These are phyloP conservation scores for Daubentonia madagascariensis DNA, from an alignment of 2,113 vertebrate genomes.

Conservation along the genomic window DNA sequence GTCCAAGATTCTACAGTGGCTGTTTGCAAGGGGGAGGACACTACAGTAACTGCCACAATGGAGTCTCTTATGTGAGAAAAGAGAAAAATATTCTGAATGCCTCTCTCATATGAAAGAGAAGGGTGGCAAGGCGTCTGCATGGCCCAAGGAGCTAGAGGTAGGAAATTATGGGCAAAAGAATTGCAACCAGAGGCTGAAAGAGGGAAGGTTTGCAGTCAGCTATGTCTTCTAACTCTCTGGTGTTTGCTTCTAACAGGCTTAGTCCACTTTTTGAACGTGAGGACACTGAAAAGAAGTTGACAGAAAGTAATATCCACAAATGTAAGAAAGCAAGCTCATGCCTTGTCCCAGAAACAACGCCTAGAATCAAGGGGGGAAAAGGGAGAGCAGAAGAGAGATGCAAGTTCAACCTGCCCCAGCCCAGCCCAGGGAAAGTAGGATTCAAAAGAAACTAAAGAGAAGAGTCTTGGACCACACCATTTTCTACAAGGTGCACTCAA, in stretches of 20 bases:
- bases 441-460: background rate
- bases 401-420: background rate
- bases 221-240: background rate
- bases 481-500: background rate
- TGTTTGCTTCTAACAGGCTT: background rate
- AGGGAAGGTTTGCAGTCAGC: background rate
- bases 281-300: background rate
- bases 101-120: background rate
- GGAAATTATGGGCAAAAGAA: background rate
- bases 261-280: background rate
- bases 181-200: background rate
- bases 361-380: background rate
- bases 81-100: too few species aligned
- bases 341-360: background rate
- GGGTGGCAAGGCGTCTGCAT: background rate
- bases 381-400: background rate
- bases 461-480: background rate
- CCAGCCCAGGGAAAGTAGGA: background rate
- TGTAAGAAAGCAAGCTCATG: background rate
- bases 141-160: background rate
- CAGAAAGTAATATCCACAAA: background rate
- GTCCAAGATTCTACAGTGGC: background rate
- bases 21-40: background rate
- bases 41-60: constrained; percentile 20
- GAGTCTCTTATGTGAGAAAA: too few species aligned